Evolutionary conservation across 2,797 vertebrate species (phyloP).

Genomic region (Danio kyathit): DNA sequence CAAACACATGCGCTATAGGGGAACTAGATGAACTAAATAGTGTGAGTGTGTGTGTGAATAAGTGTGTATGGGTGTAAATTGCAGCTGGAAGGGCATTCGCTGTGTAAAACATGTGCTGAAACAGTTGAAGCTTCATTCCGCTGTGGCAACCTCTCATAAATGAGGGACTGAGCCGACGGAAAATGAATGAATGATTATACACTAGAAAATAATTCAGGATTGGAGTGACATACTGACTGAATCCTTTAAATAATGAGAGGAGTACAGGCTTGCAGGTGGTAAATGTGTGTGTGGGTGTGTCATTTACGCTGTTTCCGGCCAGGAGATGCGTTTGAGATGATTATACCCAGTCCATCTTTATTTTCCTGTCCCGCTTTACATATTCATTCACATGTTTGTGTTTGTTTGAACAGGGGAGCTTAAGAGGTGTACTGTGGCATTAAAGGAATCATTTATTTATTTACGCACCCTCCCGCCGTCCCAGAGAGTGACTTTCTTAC

Average conservation of each 20-base stretch:
- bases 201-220: no score
- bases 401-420: background rate
- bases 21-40: no score
- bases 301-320: constrained; percentile 23
- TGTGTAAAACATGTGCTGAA: no score
- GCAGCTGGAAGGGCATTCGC: no score
- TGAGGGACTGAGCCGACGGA: no score
- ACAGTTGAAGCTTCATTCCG: no score
- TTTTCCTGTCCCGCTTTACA: background rate
- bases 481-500: background rate
- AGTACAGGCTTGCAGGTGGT: constrained; percentile 46
- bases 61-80: no score
- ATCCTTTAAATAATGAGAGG: background rate
- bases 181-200: no score
- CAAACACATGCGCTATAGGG: no score
- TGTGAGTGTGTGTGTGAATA: no score
- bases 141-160: no score
- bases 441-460: constrained; percentile 15
- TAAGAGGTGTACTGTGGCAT: background rate
- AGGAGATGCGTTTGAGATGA: constrained; percentile 8
- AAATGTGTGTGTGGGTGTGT: constrained; percentile 11
- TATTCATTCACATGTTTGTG: background rate
- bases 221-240: no score
- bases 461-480: background rate
- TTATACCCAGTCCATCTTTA: background rate